Base-by-base conservation (phyloP, 64 coral and sea anemone genomes). In the Actinia tenebrosa region DNA sequence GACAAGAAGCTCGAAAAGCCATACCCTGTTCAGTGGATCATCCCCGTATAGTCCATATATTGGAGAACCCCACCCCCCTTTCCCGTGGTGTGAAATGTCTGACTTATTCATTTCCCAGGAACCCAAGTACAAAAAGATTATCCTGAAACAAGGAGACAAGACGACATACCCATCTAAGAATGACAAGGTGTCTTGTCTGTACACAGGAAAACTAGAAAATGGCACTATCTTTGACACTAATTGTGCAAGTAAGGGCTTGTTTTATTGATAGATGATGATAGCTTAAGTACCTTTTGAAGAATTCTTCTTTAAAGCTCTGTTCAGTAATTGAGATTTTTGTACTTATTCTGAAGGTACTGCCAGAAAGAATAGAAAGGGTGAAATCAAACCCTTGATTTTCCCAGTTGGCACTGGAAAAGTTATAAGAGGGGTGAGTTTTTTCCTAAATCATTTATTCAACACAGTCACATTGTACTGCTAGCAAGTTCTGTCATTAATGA, bases 201-300 rank as follows among this genome's bases (percentile, higher is more conserved):
- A 98, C 30, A 58, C 89, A 82, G 96, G 96, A 46, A 98, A 98
- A 69, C 90, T 98, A 56, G 89, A 88, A 75, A 91, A 95, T 92
- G 96, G 96, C 15, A 94, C 93, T 54, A 87, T 98, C 14, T 98
- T 98, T 92, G 96, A 98, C 60, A 98, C 93, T 19, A 98, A 98
- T 88, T 87, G 94, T 16, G 43, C 89, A 50, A 84, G 89, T 80
- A 77, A 75, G 84, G 64, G 84, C 72, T 68, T 50, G 7, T 4
- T 5, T 50, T 50, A 50, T 50, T 8, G 7, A 50, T 50, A 50
- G 47, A 50, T 50, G 2, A 50, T 8, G 46, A 47, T 47, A 47
- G 6, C 46, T 47, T n/a, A n/a, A n/a, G n/a, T n/a, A n/a, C n/a
- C n/a, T n/a, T n/a, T 47, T 47, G 7, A 5, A 23, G n/a, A 5